Conservation (phyloP, 2,888 invertebrate species). For the Eilema sororculum region DNA sequence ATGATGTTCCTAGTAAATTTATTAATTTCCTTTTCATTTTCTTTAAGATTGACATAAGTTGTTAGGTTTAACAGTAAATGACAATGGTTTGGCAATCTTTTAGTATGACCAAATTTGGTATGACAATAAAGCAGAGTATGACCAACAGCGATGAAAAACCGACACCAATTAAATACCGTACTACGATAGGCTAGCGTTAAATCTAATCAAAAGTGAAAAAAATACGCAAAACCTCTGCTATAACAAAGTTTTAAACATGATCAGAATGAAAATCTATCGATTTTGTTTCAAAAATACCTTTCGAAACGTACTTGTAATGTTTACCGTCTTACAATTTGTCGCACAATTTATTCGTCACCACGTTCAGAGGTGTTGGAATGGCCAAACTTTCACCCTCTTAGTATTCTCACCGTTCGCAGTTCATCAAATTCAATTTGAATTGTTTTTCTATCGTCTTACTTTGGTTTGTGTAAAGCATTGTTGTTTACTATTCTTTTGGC, state of each 20-base stretch:
- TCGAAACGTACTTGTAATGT: slow-evolving; percentile 10
- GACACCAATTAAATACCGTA: not conserved
- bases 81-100: too few relatives aligned
- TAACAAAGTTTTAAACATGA: not conserved
- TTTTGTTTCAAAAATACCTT: not conserved
- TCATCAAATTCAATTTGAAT: slow-evolving; percentile 48
- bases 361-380: slow-evolving; percentile 34
- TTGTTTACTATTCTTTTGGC: slow-evolving; percentile 11
- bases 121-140: too few relatives aligned
- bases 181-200: not conserved
- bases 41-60: not conserved
- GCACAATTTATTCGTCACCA: slow-evolving; percentile 38
- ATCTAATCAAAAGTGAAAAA: not conserved
- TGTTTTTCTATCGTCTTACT: slow-evolving; percentile 31
- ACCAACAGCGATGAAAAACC: too few relatives aligned
- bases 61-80: too few relatives aligned
- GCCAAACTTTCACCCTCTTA: slow-evolving; percentile 35
- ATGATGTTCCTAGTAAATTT: not conserved
- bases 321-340: slow-evolving; percentile 27
- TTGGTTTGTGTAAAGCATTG: slow-evolving; percentile 15
- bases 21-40: not conserved
- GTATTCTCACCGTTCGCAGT: slow-evolving; percentile 33
- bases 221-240: not conserved
- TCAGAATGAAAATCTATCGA: not conserved
- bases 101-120: too few relatives aligned